phyloP scores from a whole-genome alignment of 2,888 invertebrate genomes.

The Hydroisotoma schaefferi region DNA sequence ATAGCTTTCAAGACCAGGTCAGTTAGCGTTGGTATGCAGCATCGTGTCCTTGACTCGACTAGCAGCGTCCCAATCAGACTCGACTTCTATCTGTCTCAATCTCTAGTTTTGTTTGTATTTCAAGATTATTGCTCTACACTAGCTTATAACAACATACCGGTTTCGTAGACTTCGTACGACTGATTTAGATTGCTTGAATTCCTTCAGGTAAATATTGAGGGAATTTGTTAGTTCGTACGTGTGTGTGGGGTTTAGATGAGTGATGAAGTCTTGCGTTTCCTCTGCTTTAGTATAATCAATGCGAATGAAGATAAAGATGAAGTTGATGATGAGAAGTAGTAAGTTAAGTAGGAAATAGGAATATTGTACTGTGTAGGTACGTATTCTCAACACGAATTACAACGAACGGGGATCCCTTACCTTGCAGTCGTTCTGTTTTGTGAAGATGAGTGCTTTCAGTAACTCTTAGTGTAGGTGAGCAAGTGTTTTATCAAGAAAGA shows the following conservation, averaged over 20 bases:
- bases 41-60: no score
- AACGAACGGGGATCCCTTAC: not conserved
- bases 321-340: not conserved
- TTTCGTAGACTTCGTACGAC: not conserved
- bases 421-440: not conserved
- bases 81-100: no score
- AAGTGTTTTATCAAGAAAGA: constrained; percentile 1
- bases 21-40: no score
- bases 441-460: not conserved
- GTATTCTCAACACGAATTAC: no score
- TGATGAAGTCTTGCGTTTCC: not conserved
- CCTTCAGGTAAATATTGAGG: not conserved
- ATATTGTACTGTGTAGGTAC: not conserved
- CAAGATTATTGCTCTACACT: not conserved
- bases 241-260: constrained; percentile 3
- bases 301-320: no score
- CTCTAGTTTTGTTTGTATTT: no score
- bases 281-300: no score
- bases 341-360: not conserved
- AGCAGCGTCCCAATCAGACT: no score
- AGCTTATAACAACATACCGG: constrained; percentile 5
- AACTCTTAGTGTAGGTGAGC: not conserved
- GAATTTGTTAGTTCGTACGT: no score
- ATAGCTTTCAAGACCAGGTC: no score
- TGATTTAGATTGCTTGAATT: constrained; percentile 6